Evolutionary conservation across 2,888 invertebrate species (phyloP).

Genomic region (Pterostichus madidus): DNA sequence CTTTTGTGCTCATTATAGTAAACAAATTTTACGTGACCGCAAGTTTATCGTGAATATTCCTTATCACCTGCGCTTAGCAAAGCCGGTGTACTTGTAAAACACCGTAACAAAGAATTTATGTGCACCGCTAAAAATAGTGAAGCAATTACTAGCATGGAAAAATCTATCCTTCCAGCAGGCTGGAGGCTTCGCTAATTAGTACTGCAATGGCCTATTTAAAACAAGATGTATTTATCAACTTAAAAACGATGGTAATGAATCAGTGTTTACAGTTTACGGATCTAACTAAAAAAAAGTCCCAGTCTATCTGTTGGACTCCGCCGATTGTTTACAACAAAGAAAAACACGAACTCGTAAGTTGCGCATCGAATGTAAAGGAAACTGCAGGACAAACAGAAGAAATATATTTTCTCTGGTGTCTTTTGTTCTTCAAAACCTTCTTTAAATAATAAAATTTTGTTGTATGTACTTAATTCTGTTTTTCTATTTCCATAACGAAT

Average conservation of each 20-base stretch:
- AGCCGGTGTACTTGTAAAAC: neutral
- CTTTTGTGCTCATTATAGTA: slow-evolving; percentile 28
- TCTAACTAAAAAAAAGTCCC: neutral
- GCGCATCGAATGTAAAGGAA: neutral
- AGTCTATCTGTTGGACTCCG: slow-evolving; percentile 6
- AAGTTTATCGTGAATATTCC: slow-evolving; percentile 19
- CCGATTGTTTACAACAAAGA: slow-evolving; percentile 32
- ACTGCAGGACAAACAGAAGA: slow-evolving; percentile 11
- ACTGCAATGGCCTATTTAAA: slow-evolving; percentile 16
- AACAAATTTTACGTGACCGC: slow-evolving; percentile 53
- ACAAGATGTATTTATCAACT: neutral
- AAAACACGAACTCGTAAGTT: slow-evolving; percentile 11
- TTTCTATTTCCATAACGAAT: slow-evolving; percentile 52
- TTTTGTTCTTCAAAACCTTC: slow-evolving; percentile 26
- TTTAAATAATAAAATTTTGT: slow-evolving; percentile 48
- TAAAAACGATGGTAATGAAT: neutral
- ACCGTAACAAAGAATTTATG: slow-evolving; percentile 16
- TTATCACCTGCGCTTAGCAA: slow-evolving; percentile 40
- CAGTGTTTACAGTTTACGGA: neutral
- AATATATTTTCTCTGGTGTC: slow-evolving; percentile 8
- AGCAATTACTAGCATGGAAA: slow-evolving; percentile 42
- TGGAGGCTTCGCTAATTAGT: neutral
- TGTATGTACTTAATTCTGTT: slow-evolving; percentile 38
- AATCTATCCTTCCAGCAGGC: slow-evolving; percentile 32
- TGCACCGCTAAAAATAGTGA: slow-evolving; percentile 24